Conservation (phyloP, 2,797 vertebrate genomes). For the Chelon labrosus region DNA sequence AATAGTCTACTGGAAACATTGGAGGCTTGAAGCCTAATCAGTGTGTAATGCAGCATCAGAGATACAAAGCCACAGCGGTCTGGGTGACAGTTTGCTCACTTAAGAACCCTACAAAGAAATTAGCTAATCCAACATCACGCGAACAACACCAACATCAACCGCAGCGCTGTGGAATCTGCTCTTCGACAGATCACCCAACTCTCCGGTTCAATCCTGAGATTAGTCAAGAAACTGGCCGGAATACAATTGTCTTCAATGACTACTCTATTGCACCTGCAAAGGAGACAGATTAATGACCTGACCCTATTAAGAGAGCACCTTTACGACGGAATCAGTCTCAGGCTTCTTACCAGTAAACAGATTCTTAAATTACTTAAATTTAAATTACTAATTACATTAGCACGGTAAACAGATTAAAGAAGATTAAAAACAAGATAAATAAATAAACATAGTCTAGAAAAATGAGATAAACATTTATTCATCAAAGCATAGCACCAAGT, state of each 20-base stretch:
- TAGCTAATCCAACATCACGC: conserved; percentile 30
- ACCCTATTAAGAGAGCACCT: conserved; percentile 18
- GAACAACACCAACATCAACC: conserved; percentile 32
- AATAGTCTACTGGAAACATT: conserved; percentile 57
- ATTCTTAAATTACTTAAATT: neutral
- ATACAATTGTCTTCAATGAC: conserved; percentile 24
- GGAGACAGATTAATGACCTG: conserved; percentile 30
- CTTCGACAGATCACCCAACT: conserved; percentile 48
- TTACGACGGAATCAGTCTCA: conserved; percentile 5
- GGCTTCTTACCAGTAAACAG: neutral
- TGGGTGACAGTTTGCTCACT: conserved; percentile 39
- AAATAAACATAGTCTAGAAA: no score
- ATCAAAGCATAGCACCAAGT: no score
- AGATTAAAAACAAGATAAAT: no score
- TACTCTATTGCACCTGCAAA: conserved; percentile 40
- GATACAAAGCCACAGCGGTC: conserved; percentile 21
- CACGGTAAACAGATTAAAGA: no score
- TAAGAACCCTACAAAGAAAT: conserved; percentile 41
- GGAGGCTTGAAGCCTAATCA: conserved; percentile 69
- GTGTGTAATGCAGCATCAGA: conserved; percentile 54
- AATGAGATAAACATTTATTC: no score
- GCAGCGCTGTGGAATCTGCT: conserved; percentile 24
- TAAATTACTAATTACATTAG: conserved; percentile 3
- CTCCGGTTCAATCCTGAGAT: conserved; percentile 53
- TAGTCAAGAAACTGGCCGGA: conserved; percentile 45